phyloP scores from a whole-genome alignment of 2,113 vertebrate genomes.

The Oplegnathus fasciatus region DNA sequence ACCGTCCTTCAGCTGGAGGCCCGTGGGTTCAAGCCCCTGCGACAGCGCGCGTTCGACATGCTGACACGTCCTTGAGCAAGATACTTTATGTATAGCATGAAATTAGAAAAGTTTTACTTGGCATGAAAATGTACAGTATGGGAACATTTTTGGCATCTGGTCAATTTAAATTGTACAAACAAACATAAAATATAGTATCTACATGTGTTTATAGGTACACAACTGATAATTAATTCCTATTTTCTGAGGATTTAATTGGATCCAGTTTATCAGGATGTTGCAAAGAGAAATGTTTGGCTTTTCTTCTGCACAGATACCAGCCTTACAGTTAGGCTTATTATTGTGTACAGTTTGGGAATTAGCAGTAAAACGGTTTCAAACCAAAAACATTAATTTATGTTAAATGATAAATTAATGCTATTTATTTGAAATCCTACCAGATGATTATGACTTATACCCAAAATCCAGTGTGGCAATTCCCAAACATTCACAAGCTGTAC shows the following conservation, averaged over 20 bases:
- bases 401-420: conserved; percentile 44
- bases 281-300: conserved; percentile 11
- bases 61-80: conserved; percentile 38
- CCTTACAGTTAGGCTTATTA: conserved; percentile 4
- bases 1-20: conserved; percentile 42
- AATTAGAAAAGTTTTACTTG: conserved; percentile 15
- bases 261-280: conserved; percentile 28
- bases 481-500: conserved; percentile 21
- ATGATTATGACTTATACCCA: conserved; percentile 49
- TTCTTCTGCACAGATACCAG: conserved; percentile 20
- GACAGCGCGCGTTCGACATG: neutral
- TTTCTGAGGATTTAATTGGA: conserved; percentile 24
- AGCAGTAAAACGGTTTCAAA: conserved; percentile 23
- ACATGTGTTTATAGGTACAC: neutral
- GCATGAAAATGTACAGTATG: neutral
- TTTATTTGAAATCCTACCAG: conserved; percentile 61
- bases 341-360: neutral
- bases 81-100: neutral
- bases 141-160: neutral
- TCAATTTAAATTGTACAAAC: neutral
- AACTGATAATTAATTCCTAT: neutral
- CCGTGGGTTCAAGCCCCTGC: conserved; percentile 10
- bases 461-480: conserved; percentile 31
- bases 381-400: conserved; percentile 31
- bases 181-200: neutral